Percentiles rank a stretch among this genome's conserved stretches.
Evolutionary conservation across 2,888 invertebrate species (phyloP).

Genomic region (Caenorhabditis sp.): DNA sequence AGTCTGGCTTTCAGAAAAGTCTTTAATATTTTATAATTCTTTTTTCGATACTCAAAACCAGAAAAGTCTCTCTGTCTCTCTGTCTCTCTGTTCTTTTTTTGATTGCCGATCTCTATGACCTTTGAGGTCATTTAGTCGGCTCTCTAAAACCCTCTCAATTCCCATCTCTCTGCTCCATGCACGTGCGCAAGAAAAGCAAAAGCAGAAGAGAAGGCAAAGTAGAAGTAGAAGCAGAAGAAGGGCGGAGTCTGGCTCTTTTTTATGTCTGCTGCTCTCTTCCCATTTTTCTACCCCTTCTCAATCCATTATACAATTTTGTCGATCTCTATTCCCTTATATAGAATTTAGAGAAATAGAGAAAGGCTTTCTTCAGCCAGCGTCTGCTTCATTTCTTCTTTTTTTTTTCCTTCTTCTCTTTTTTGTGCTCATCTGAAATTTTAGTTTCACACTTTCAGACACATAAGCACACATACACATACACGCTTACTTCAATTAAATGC

Average conservation of each 20-base stretch:
- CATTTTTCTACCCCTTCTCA: conserved; percentile 6
- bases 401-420: conserved; percentile 3
- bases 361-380: neutral
- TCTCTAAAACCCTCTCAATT: neutral
- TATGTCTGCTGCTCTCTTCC: conserved; percentile 12
- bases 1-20: no score
- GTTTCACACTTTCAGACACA: neutral
- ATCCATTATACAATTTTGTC: conserved; percentile 11
- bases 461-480: no score
- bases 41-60: no score
- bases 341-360: neutral
- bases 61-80: no score
- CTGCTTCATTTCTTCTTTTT: neutral
- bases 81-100: no score
- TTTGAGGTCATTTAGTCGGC: neutral
- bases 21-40: no score
- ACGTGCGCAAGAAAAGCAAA: conserved; percentile 18
- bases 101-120: neutral
- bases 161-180: neutral
- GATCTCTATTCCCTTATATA: conserved; percentile 5
- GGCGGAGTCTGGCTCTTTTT: conserved; percentile 15
- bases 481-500: conserved; percentile 46
- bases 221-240: neutral
- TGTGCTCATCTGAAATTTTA: neutral
- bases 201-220: neutral